Conservation (phyloP, 2,113 vertebrate species). For the Ictalurus punctatus region DNA sequence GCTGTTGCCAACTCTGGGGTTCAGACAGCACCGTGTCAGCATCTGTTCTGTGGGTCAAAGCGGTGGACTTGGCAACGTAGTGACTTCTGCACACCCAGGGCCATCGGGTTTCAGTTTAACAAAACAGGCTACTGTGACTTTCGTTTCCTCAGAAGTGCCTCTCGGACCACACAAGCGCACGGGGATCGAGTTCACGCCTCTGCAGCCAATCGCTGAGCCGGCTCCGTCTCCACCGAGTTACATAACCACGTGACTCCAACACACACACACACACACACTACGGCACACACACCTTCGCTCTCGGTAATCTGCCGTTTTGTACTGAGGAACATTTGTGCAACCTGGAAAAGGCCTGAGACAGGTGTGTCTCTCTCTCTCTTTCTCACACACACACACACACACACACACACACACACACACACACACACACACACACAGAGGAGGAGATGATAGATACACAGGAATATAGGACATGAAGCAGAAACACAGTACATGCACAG, state of each 20-base stretch:
- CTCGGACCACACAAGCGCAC: constrained; percentile 8
- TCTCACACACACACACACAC: not conserved
- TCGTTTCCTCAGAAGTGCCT: constrained; percentile 40
- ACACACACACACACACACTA: not conserved
- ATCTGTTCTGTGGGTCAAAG: not conserved
- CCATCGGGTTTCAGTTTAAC: constrained; percentile 22
- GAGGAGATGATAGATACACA: not conserved
- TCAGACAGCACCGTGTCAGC: not conserved
- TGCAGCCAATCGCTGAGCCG: constrained; percentile 33
- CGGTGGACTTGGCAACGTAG: not conserved
- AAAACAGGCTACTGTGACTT: constrained; percentile 36
- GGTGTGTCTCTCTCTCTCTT: not conserved
- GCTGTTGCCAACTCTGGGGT: not conserved
- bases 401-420: not conserved
- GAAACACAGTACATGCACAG: not conserved
- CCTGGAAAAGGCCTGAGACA: not conserved
- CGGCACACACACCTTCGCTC: not conserved
- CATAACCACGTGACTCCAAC: constrained; percentile 21
- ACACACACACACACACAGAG: not conserved
- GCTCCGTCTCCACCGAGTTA: not conserved
- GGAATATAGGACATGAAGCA: not conserved
- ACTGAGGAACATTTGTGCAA: not conserved
- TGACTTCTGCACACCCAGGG: not conserved
- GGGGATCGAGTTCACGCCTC: not conserved
- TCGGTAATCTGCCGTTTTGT: not conserved